These are phyloP conservation scores for Aurelia sp. DNA, from an alignment of 30 jellyfish, hydroid and myxozoan species.

Conservation along the genomic window DNA sequence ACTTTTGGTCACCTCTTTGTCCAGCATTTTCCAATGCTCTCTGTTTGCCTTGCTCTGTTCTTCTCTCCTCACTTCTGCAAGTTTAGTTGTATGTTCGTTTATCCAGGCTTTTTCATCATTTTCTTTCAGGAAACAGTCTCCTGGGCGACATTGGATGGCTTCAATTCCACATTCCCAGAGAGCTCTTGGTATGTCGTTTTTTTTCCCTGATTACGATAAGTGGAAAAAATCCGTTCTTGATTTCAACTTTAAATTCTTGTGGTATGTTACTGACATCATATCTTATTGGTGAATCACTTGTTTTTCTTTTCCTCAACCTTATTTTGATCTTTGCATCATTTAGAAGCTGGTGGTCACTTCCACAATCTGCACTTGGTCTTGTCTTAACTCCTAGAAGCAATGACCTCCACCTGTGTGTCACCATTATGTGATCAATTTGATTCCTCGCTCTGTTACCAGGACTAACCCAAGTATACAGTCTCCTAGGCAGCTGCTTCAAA, in stretches of 20 bases:
- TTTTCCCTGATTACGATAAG: no score
- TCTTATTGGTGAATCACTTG: no score
- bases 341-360: conserved; percentile 8
- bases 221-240: no score
- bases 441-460: conserved; percentile 9
- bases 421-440: background rate
- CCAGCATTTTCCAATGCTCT: no score
- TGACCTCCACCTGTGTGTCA: conserved; percentile 1
- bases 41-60: background rate
- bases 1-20: conserved; percentile 21
- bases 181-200: background rate
- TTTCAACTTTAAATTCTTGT: no score
- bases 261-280: no score
- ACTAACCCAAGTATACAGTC: background rate
- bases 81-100: conserved; percentile 13
- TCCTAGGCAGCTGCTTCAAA: no score
- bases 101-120: conserved; percentile 3
- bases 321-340: no score
- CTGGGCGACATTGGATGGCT: background rate
- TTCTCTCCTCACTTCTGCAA: background rate
- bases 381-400: conserved; percentile 3
- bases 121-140: conserved; percentile 13
- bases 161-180: conserved; percentile 18
- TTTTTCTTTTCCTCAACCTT: no score
- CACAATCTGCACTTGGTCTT: conserved; percentile 34